A percentile compares a stretch with the other conserved stretches of the same genome.
These are phyloP conservation scores for Amphibalanus amphitrite DNA, from an alignment of 1,140 invertebrate genomes.

Conservation along the genomic window DNA sequence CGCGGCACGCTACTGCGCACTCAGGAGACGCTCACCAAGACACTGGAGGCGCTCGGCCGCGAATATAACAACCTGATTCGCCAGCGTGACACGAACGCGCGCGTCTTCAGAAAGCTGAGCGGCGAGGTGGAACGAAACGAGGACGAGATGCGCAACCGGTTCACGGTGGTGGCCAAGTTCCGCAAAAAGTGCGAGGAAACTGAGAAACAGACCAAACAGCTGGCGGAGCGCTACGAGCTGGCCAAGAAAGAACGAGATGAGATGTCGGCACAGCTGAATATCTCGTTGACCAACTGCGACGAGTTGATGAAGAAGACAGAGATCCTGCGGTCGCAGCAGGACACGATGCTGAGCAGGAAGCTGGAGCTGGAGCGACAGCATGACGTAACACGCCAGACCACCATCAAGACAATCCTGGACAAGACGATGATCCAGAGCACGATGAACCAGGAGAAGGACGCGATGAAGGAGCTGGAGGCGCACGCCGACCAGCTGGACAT, in stretches of 20 bases:
- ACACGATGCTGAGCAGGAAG: background rate
- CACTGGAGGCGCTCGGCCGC: background rate
- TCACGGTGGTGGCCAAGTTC: background rate
- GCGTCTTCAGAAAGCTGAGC: background rate
- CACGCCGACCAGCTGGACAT: background rate
- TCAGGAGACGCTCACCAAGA: background rate
- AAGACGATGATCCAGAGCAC: background rate
- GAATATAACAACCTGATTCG: background rate
- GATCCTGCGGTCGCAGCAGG: background rate
- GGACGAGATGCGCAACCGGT: background rate
- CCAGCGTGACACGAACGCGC: background rate
- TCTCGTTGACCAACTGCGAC: background rate
- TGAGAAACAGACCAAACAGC: background rate
- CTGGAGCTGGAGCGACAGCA: background rate
- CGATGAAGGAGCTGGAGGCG: background rate
- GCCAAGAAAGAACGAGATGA: background rate
- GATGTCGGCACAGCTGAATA: background rate
- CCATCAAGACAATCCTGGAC: background rate
- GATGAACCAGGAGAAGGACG: slow-evolving; percentile 1
- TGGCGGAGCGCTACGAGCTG: background rate
- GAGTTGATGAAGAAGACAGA: background rate
- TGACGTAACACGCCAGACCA: background rate
- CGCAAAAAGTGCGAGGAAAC: background rate
- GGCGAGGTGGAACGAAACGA: background rate
- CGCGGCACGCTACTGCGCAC: background rate